Evolutionary conservation across 2,797 vertebrate species (phyloP).

Genomic region (Centropyge bicolor): DNA sequence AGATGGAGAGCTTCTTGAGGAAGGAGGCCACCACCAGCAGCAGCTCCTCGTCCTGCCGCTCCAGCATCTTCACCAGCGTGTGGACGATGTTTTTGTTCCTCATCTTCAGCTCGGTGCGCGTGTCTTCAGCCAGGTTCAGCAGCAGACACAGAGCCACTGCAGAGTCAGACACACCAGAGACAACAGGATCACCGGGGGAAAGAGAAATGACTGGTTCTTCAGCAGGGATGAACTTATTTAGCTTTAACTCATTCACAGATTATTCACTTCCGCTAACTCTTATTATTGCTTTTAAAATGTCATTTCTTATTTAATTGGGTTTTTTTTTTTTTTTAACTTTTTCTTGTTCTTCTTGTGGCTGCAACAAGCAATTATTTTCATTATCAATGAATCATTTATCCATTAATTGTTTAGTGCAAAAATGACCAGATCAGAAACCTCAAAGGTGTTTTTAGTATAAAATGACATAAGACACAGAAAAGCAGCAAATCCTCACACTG

Average conservation of each 20-base stretch:
- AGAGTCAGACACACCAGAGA: background rate
- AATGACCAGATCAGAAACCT: background rate
- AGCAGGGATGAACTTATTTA: background rate
- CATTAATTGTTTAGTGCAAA: background rate
- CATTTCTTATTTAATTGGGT: no score
- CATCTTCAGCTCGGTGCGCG: constrained; percentile 96
- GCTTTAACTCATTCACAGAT: background rate
- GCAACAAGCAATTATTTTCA: background rate
- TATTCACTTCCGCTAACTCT: no score
- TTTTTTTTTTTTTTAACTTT: background rate
- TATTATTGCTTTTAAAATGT: no score
- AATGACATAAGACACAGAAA: no score
- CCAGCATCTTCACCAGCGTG: constrained; percentile 93
- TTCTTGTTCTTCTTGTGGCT: background rate
- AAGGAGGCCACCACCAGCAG: constrained; percentile 93
- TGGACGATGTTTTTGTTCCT: constrained; percentile 96
- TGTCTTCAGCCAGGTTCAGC: constrained; percentile 94
- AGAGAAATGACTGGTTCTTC: background rate
- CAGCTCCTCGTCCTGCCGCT: constrained; percentile 92
- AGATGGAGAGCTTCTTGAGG: constrained; percentile 97
- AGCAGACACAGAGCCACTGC: constrained; percentile 92
- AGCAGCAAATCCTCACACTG: background rate
- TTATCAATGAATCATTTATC: background rate
- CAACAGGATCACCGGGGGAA: background rate
- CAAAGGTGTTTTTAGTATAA: background rate